phyloP scores from a whole-genome alignment of 2,113 vertebrate genomes.

The Entomyzon cyanotis region DNA sequence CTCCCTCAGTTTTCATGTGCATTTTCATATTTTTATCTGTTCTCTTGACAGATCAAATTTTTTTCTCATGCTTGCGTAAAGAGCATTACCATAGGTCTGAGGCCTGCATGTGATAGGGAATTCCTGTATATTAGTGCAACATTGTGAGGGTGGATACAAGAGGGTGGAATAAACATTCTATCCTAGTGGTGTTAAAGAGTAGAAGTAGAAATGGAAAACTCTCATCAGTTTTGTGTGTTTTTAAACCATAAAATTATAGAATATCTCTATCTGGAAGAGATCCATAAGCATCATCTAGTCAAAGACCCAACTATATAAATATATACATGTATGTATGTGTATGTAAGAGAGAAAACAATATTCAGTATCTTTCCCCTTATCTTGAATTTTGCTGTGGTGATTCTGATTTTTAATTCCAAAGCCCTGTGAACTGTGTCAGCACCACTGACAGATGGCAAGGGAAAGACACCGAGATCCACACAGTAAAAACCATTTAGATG shows the following conservation, averaged over 20 bases:
- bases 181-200: background rate
- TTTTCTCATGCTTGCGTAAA: background rate
- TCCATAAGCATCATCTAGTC: background rate
- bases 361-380: background rate
- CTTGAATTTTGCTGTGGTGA: background rate
- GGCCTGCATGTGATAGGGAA: background rate
- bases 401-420: slow-evolving; percentile 19
- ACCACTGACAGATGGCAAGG: background rate
- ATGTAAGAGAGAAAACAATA: background rate
- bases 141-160: background rate
- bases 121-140: background rate
- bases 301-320: background rate
- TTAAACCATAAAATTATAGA: background rate
- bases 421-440: background rate
- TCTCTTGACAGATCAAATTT: background rate
- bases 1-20: background rate
- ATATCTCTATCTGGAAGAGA: background rate
- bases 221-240: background rate
- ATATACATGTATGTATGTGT: fast-evolving
- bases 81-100: background rate
- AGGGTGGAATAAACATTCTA: background rate
- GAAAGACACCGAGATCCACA: background rate
- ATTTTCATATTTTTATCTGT: background rate
- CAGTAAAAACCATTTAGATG: background rate
- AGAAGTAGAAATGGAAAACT: background rate